These are phyloP conservation scores for Dyspetes luteomarginatus DNA, from an alignment of 2,888 invertebrate genomes.

Conservation along the genomic window DNA sequence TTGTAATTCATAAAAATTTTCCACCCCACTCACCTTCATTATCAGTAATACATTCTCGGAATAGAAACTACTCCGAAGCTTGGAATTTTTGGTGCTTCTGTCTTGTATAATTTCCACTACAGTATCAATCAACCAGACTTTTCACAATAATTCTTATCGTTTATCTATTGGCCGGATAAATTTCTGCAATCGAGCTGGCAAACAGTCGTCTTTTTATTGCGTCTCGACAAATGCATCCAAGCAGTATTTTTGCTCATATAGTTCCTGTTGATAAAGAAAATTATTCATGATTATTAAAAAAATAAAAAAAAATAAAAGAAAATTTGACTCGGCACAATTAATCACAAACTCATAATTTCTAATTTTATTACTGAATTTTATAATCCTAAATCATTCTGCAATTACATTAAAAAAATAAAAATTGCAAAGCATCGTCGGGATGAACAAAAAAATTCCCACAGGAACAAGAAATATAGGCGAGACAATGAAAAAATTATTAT, in stretches of 20 bases:
- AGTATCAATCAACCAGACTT: not conserved
- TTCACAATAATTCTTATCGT: not conserved
- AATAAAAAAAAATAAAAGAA: no score
- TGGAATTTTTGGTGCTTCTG: not conserved
- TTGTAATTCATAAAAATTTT: not conserved
- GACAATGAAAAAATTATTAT: no score
- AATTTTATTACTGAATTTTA: no score
- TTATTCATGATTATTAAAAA: no score
- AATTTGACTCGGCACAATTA: no score
- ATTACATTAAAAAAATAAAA: no score
- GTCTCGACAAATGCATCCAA: not conserved
- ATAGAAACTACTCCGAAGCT: slow-evolving; percentile 19
- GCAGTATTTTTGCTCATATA: not conserved
- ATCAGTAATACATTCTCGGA: slow-evolving; percentile 49
- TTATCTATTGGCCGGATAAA: not conserved
- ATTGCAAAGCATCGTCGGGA: no score
- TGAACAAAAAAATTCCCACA: no score
- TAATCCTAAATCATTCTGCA: no score
- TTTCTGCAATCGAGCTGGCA: not conserved
- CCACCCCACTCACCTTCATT: slow-evolving; percentile 50
- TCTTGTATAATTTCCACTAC: not conserved
- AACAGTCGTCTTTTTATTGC: not conserved
- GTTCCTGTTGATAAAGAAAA: not conserved
- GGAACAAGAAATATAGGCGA: no score
- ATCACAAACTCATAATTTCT: no score